Base-by-base conservation (phyloP, 2,797 vertebrate genomes). In the Aselliscus stoliczkanus region DNA sequence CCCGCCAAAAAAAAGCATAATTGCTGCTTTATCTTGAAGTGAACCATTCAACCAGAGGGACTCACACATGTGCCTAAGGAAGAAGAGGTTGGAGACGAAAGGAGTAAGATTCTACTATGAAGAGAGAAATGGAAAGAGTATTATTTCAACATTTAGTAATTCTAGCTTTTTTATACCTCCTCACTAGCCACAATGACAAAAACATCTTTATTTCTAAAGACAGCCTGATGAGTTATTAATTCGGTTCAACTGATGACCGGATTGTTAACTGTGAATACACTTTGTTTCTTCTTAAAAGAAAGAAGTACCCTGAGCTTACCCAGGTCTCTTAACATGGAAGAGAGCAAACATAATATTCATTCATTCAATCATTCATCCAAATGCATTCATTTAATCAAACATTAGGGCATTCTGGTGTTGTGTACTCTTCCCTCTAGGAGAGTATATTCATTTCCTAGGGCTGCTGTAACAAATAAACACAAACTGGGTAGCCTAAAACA, bases 131-230 rank as follows among this genome's bases (percentile, higher is more conserved):
- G 5, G 31, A 76, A 88, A 77, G 50, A 81, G 15, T 31, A 79
- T 23, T 83, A 39, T 52, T 88, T 94, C 42, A 58, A 72, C 42
- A 84, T 84, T 96, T 79, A 52, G 21, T 31, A 29, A 93, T 76
- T 58, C 25, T 37, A 39, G 34, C 44, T 39, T 92, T 84, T 62
- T 54, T 29, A 56, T 88, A 79, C 18, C 4, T 31, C 47, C 31
- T 88, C 52, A 94, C 21, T 64, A 76, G 92, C 42, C 92, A 84
- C 52, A 31, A 18, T 56, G 72, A 91, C 70, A 93, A 90, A 90
- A 62, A 81, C 37, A 92, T 67, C 39, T 94, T 92, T 87, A 93
- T 82, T 93, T 81, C 42, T 70, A 90, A 88, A 92, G 70, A 44
- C 17, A 82, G 31, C 2, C 29, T 42, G 18, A 0, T 17, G 67